Evolutionary conservation across 2,888 invertebrate species (phyloP), one percentile per base, ranked within the genome.

Genomic region (Blastobasis adustella): DNA sequence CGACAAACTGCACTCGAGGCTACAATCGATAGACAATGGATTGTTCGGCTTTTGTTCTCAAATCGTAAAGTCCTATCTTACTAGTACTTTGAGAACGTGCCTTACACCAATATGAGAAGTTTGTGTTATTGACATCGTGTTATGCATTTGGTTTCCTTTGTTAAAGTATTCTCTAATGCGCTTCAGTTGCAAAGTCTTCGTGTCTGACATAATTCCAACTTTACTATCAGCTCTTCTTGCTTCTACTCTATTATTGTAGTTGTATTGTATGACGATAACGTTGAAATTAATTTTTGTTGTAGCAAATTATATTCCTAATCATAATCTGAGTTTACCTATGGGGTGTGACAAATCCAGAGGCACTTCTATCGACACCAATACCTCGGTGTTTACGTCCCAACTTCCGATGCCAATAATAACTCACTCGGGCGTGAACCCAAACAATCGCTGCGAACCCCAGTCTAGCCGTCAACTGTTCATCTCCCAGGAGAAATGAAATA

Each of bases 11-110:
- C 83, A 77, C 80, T 80, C 68, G 60, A 55, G 75, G 76, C 76
- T 73, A 77, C 76, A 81, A 76, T 79, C 83, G 74, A 82, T 83
- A 81, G 77, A 83, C 82, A 83, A 82, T 79, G 74, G 78, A 80
- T 77, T 82, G 82, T 81, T 82, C 80, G 73, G 70, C 77, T 78
- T 82, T 82, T 82, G 80, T 82, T 80, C 74, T 66, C 70, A 78
- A 78, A 81, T 79, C 77, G 78, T 77, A 79, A 76, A 83, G 73
- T 71, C 69, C 73, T 70, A 70, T 71, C 73, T 76, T 71, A 71
- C 63, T 61, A 76, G 67, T 76, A 76, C 78, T 80, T 81, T 76
- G 76, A 74, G 68, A 73, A 67, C 63, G 66, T 71, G 69, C 69
- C 69, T 69, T 73, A 67, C 70, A 73, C 68, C 71, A 75, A 73